Evolutionary conservation across 2,113 vertebrate genomes (phyloP).

Genomic region (Charadrius vociferus): DNA sequence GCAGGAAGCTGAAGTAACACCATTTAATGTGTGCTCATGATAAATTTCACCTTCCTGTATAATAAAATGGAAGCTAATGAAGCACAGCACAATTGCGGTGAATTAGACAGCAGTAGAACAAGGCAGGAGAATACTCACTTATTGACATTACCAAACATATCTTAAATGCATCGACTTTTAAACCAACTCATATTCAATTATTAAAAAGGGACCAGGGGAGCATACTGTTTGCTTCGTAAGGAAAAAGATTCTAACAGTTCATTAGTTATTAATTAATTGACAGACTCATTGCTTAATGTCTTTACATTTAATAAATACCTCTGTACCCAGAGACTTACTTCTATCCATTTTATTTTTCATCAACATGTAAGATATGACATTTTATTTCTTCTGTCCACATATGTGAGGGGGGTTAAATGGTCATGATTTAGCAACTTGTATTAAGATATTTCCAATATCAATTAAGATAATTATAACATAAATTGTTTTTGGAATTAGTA

Average conservation of each 20-base stretch:
- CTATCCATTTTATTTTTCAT: neutral
- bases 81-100: neutral
- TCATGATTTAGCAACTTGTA: neutral
- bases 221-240: neutral
- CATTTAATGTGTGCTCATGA: neutral
- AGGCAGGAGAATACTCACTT: neutral
- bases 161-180: neutral
- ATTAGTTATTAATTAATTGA: neutral
- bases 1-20: neutral
- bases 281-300: neutral
- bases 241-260: neutral
- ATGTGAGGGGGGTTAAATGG: neutral
- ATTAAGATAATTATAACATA: neutral
- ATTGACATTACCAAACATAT: neutral
- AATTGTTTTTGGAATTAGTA: neutral
- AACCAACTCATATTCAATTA: constrained; percentile 12
- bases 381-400: neutral
- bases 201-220: neutral
- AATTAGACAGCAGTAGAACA: neutral
- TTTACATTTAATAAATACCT: neutral
- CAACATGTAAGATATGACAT: neutral
- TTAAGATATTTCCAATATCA: neutral
- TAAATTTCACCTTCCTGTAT: neutral
- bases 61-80: constrained; percentile 37
- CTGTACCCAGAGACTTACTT: neutral